These are phyloP conservation scores for Pipistrellus pygmaeus DNA, from an alignment of 2,797 vertebrate genomes.

Conservation along the genomic window DNA sequence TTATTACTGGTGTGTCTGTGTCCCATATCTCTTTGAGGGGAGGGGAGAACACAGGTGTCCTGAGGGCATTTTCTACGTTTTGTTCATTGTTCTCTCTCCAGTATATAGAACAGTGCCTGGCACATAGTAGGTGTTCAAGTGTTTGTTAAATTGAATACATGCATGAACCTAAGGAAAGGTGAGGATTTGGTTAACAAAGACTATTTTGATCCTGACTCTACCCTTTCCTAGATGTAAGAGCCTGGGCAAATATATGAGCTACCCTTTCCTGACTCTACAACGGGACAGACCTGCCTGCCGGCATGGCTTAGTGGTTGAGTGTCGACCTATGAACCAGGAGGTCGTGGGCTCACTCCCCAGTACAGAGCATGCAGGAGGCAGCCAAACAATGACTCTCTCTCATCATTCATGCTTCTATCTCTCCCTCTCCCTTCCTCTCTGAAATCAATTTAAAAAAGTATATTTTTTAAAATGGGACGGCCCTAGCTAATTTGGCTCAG, in stretches of 20 bases:
- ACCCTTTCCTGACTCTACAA: background rate
- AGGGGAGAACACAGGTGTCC: background rate
- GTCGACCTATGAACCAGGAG: too few relatives aligned
- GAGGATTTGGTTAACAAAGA: background rate
- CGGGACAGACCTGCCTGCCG: too few relatives aligned
- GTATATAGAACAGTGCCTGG: background rate
- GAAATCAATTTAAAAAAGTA: too few relatives aligned
- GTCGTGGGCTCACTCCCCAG: too few relatives aligned
- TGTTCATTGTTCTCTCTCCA: constrained; percentile 12
- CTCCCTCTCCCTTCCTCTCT: too few relatives aligned
- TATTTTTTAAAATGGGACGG: too few relatives aligned
- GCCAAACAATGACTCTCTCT: too few relatives aligned
- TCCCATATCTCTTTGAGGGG: background rate
- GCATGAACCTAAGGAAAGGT: background rate
- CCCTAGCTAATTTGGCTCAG: too few relatives aligned
- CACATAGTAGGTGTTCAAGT: background rate
- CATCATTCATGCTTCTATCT: too few relatives aligned
- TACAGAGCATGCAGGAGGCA: too few relatives aligned
- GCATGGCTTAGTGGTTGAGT: too few relatives aligned
- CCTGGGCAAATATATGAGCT: background rate
- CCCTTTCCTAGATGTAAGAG: background rate
- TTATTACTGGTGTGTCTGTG: background rate
- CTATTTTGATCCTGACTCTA: background rate
- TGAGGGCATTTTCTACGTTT: background rate
- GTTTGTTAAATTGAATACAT: background rate